Conservation (phyloP, 2,888 invertebrate species). For the Platycnemis pennipes region DNA sequence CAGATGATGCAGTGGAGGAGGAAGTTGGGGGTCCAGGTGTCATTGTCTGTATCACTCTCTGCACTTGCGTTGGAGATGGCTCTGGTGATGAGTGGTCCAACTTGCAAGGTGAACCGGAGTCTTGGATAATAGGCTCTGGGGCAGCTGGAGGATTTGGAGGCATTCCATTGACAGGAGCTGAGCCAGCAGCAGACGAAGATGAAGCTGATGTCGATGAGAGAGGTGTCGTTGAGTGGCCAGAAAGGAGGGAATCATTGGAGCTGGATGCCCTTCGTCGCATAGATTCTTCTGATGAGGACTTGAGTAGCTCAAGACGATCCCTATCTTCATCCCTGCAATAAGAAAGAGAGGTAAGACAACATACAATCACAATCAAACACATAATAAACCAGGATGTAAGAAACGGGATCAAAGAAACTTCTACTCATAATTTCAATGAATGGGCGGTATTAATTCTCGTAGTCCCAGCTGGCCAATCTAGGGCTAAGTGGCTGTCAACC, state of each 20-base stretch:
- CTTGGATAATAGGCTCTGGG: constrained; percentile 70
- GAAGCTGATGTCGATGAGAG: constrained; percentile 77
- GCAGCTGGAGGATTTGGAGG: constrained; percentile 70
- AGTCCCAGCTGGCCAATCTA: too few species aligned
- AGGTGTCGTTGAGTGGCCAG: constrained; percentile 73
- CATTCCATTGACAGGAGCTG: constrained; percentile 76
- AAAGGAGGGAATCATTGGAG: constrained; percentile 83
- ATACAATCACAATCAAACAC: constrained; percentile 77
- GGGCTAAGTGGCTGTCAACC: too few species aligned
- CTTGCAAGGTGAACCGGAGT: constrained; percentile 49
- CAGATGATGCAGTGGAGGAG: constrained; percentile 53
- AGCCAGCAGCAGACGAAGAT: constrained; percentile 72
- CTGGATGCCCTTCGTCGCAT: constrained; percentile 83
- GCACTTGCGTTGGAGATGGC: constrained; percentile 68
- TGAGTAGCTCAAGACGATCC: constrained; percentile 82
- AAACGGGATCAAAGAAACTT: too few species aligned
- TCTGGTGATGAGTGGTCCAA: constrained; percentile 53
- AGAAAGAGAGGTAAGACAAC: background rate
- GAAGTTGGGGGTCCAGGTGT: constrained; percentile 60
- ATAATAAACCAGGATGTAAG: too few species aligned
- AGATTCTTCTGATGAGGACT: constrained; percentile 83
- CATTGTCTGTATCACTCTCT: constrained; percentile 70
- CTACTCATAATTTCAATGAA: too few species aligned
- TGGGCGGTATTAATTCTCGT: too few species aligned
- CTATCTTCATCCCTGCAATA: constrained; percentile 83